Evolutionary conservation across 2,113 vertebrate species (phyloP).

Genomic region (Mastomys coucha): DNA sequence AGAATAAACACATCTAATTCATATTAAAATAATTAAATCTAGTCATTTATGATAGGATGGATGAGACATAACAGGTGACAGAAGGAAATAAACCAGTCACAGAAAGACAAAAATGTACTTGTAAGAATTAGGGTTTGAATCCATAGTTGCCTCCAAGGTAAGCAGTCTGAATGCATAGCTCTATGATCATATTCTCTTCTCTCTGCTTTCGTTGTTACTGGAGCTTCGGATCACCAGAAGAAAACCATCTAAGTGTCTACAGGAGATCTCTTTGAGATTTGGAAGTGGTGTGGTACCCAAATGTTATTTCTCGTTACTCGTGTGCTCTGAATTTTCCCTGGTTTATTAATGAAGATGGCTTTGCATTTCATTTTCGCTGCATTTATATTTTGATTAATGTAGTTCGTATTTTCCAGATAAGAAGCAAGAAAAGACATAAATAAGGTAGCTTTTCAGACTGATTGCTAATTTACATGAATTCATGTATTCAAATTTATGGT

Average conservation of each 20-base stretch:
- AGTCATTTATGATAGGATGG: background rate
- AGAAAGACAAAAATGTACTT: background rate
- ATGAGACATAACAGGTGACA: too few relatives aligned
- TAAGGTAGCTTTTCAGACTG: constrained; percentile 73
- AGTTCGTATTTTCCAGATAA: constrained; percentile 71
- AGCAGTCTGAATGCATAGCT: background rate
- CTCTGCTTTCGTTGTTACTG: background rate
- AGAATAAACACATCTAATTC: background rate
- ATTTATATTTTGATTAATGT: constrained; percentile 78
- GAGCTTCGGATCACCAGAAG: background rate
- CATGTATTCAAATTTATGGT: constrained; percentile 82
- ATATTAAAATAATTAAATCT: background rate
- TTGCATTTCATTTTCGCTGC: constrained; percentile 78
- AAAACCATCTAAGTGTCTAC: background rate
- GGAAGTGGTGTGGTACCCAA: background rate
- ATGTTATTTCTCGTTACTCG: background rate
- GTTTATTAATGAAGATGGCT: constrained; percentile 71
- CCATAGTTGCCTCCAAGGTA: rapidly evolving
- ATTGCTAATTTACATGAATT: constrained; percentile 84
- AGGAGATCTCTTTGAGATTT: background rate
- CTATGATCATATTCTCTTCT: background rate
- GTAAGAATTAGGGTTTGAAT: background rate
- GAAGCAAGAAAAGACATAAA: constrained; percentile 70
- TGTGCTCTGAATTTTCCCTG: constrained; percentile 46
- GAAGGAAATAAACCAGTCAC: background rate